Evolutionary conservation across 2,888 invertebrate species (phyloP), one percentile per base, ranked within the genome.

Genomic region (Sarcophaga carnaria): DNA sequence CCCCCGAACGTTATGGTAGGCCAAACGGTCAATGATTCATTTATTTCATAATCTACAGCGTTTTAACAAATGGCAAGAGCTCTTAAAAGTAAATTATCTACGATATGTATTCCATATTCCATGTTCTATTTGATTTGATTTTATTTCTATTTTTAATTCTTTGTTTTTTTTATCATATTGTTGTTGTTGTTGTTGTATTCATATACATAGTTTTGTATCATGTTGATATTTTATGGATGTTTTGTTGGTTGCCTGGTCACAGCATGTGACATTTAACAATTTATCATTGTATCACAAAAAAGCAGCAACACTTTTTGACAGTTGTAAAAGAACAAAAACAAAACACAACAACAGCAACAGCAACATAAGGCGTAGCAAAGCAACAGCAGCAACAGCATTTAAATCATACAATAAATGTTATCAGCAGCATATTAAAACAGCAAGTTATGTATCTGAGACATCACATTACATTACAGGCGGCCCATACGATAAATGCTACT

Each of bases 221-320:
- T 71, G 37, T 77, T 76, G 4, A 25, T 63, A 64, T 49, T 70
- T 47, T 70, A 25, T 59, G 59, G 20, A 27, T 69, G 47, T 25
- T 25, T 72, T 67, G 72, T 64, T 64, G 77, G 60, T 76, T 76
- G 62, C 27, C 74, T 49, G 81, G 80, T 75, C 87, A 81, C 87
- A 87, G 87, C 87, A 87, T 87, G 84, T 87, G 79, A 84, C 79
- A 84, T 79, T 79, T 62, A 76, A 82, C 79, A 82, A 87, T 87
- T 84, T 84, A 80, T 84, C 87, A 87, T 84, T 87, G 62, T 80
- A 84, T 82, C 81, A 80, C 8, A 82, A 70, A 54, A 54, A 54
- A 75, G 70, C 81, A 79, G 81, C 81, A 87, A 84, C 79, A 79
- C 66, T 84, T 82, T 81, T 76, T 79, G 81, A 76, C 84, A 82